Evolutionary conservation across 2,888 invertebrate genomes (phyloP), one percentile per base, ranked within the genome.

Genomic region (Sericinus montela): DNA sequence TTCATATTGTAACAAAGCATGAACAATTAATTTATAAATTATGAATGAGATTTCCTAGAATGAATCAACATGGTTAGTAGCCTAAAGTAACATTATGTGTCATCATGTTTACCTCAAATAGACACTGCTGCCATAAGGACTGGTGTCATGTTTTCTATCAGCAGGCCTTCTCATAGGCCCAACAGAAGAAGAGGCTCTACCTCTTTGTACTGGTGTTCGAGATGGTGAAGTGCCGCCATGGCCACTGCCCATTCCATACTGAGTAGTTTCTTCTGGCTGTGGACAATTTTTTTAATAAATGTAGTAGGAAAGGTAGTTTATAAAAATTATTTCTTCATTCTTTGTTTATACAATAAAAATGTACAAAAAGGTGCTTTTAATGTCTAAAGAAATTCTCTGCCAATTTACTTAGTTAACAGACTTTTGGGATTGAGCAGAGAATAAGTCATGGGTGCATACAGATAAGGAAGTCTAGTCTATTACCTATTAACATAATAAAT

Each of bases 111-210:
- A 88, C 89, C 89, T 89, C 53, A 92, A 80, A 74, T 93, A 93
- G n/a, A 90, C 90, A 30, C 89, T 92, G 67, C 93, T 93, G 67
- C 94, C 93, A 66, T 96, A 96, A 0, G 96, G 96, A 55, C 96
- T 96, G 42, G 95, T 94, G 79, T 96, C 96, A 65, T 95, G 93
- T 66, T 94, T 93, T 49, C 95, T 90, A 64, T 96, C 95, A 35
- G 93, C 93, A 1, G 94, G 94, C 39, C 95, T 84, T 44, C 96
- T 89, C 91, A 96, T 95, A 1, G 96, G 96, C 0, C 95, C 95
- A 15, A 92, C 92, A 0, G 86, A 83, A 3, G 86, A 83, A 9
- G 87, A 82, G 15, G 86, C 69, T 9, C 86, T 69, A 11, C 86
- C 83, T n/a, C 87, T 67, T 59, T 82, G 84, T 6, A 75, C 75